Base-by-base conservation (phyloP, 2,113 vertebrate genomes). In the Aix galericulata region DNA sequence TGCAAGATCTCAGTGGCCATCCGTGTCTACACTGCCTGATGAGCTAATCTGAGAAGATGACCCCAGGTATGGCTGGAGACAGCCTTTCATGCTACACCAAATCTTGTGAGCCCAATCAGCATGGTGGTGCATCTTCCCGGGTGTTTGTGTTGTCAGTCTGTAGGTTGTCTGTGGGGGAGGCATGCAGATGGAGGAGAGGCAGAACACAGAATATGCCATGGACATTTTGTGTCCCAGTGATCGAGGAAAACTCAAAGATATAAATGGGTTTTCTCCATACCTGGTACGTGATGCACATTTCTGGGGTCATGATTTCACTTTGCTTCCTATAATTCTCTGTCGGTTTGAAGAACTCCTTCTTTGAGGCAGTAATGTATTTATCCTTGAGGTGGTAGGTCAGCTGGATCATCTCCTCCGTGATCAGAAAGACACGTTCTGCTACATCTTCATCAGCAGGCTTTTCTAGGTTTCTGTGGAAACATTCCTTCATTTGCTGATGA, bases 401-500 rank as follows among this genome's bases (percentile, higher is more conserved):
- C 59, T 98, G 94, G 42, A 99, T 98, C 22, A 32, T 81, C 13
- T 98, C 97, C 6, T 99, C 97, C 1, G 32, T 2, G 20, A 98
- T 83, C 46, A 98, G 85, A 81, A 99, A 99, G 60, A 97, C 60
- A 10, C 98, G 96, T 93, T 99, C 97, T 0, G 98, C 98, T 79
- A 99, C 94, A 7, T 99, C 99, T 68, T 99, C 95, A 0, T 97
- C 96, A 7, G 98, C 98, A 3, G 96, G 93, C 94, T 98, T 99
- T 17, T 84, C 93, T 2, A 13, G 77, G 93, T 99, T 98, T 89
- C 99, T 98, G 58, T 94, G 94, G 96, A 99, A 99, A 53, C 80
- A 91, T 96, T 99, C 99, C 21, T 98, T 98, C 94, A 99, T 98
- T 97, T 98, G 98, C 99, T 99, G 91, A 82, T 34, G 23, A 58